Evolutionary conservation across 2,113 vertebrate species (phyloP).

Genomic region (Falcunculus frontatus): DNA sequence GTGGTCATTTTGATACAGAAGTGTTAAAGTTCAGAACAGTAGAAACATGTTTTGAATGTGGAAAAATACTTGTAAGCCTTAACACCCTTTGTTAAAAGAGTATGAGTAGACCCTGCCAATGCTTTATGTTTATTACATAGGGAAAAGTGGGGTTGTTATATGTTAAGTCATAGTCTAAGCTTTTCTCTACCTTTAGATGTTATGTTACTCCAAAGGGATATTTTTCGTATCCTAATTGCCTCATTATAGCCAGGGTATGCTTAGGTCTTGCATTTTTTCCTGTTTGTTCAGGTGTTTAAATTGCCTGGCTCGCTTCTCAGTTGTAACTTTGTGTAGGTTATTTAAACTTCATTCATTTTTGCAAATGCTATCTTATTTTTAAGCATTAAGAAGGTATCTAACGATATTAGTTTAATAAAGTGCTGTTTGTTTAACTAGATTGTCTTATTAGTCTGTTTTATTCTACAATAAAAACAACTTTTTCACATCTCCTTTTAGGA

Average conservation of each 20-base stretch:
- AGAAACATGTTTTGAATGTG: not conserved
- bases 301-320: not conserved
- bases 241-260: not conserved
- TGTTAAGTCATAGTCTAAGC: not conserved
- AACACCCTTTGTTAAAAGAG: not conserved
- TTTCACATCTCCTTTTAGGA: not conserved
- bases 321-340: not conserved
- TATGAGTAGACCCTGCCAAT: not conserved
- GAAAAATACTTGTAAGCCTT: not conserved
- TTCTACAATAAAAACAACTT: not conserved
- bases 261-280: not conserved
- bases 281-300: not conserved
- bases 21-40: not conserved
- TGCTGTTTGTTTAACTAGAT: not conserved
- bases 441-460: not conserved
- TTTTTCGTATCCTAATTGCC: not conserved
- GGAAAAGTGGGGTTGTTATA: not conserved
- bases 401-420: slow-evolving; percentile 23
- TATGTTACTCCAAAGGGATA: not conserved
- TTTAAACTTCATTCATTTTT: not conserved
- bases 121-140: not conserved
- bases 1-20: not conserved
- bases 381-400: not conserved
- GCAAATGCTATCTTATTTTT: not conserved
- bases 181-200: not conserved